These are phyloP conservation scores for Salminus brasiliensis DNA, from an alignment of 2,113 vertebrate genomes.

Conservation along the genomic window DNA sequence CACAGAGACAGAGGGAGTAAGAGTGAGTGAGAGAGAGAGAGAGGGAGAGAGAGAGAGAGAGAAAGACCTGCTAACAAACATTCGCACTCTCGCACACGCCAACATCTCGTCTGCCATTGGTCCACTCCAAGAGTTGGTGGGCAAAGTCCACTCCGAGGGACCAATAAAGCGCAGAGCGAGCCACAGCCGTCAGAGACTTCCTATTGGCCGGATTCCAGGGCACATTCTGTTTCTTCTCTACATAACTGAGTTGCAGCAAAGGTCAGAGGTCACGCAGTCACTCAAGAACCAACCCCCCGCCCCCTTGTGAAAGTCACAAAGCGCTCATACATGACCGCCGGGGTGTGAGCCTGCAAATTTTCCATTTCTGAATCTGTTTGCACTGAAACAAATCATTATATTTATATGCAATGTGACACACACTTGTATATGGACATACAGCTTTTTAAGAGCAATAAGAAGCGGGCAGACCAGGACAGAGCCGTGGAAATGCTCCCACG, in stretches of 20 bases:
- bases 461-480: not conserved
- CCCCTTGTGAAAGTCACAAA: not conserved
- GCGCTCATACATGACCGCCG: not conserved
- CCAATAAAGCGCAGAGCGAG: conserved; percentile 59
- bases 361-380: not conserved
- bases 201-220: conserved; percentile 3
- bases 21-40: not conserved
- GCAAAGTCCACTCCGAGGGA: conserved; percentile 62
- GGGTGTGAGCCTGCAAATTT: not conserved
- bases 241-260: not conserved
- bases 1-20: not conserved
- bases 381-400: not conserved
- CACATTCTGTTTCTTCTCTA: conserved; percentile 20
- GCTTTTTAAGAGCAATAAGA: not conserved
- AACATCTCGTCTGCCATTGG: conserved; percentile 40
- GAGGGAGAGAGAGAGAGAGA: not conserved
- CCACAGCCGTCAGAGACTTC: not conserved
- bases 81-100: conserved; percentile 3
- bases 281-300: not conserved
- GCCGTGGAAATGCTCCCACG: not conserved
- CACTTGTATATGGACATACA: not conserved
- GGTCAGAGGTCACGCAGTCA: conserved; percentile 33
- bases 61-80: conserved; percentile 17
- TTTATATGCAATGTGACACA: conserved; percentile 2
- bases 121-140: conserved; percentile 35